A percentile compares a stretch with the other conserved stretches of the same genome.
phyloP scores from a whole-genome alignment of 2,888 invertebrate genomes.

The Andrena fulva region DNA sequence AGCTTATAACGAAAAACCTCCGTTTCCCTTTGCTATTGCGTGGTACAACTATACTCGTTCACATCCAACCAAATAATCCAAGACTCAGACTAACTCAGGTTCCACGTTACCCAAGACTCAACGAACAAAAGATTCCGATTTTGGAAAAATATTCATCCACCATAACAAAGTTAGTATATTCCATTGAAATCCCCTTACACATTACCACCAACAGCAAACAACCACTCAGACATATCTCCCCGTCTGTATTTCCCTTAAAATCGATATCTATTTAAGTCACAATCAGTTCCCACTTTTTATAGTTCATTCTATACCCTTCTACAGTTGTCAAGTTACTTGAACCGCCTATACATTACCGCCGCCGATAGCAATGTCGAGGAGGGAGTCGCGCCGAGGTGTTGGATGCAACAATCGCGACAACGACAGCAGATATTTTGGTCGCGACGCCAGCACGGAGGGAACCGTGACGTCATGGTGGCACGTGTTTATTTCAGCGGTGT shows the following conservation, averaged over 20 bases:
- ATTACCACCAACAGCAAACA: not conserved
- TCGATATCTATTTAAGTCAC: not conserved
- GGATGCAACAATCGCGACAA: conserved; percentile 67
- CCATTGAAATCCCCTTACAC: not conserved
- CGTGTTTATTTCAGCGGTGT: conserved; percentile 80
- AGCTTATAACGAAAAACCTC: no score
- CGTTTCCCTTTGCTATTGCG: no score
- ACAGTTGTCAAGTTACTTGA: no score
- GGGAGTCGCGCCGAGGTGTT: not conserved
- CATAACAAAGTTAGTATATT: no score
- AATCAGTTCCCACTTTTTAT: not conserved
- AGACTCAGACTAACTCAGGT: no score
- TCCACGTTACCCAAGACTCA: no score
- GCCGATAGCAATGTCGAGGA: not conserved
- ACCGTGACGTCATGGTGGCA: conserved; percentile 77
- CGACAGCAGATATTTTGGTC: conserved; percentile 67
- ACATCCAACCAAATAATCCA: no score
- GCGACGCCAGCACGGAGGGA: conserved; percentile 38
- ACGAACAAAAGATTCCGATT: no score
- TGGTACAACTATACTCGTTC: no score
- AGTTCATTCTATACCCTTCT: no score
- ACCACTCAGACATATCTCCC: not conserved
- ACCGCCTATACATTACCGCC: not conserved
- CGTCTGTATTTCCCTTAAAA: not conserved
- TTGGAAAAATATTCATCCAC: no score